Conservation (phyloP, 2,888 invertebrate species). For the Lysandra bellargus region DNA sequence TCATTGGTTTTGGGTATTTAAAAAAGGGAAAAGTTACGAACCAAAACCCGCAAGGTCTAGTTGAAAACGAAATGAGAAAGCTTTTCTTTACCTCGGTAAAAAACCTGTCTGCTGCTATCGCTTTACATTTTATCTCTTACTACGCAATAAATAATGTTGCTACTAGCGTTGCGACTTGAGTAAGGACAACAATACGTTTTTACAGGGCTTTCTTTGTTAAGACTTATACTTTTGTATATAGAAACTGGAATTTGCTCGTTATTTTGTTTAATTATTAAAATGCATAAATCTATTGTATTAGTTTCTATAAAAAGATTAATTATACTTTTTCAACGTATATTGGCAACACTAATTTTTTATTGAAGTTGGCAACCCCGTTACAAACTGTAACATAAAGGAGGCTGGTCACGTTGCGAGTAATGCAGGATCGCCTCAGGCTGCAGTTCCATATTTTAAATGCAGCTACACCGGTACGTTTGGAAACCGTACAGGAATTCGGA, state of each 20-base stretch:
- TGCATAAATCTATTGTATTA: no score
- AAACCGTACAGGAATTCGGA: background rate
- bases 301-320: background rate
- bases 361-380: background rate
- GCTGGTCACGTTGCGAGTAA: background rate
- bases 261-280: no score
- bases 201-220: background rate
- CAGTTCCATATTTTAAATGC: conserved; percentile 6
- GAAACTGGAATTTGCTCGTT: background rate
- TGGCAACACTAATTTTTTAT: background rate
- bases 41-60: background rate
- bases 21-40: background rate
- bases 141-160: background rate
- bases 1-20: no score
- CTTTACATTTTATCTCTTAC: background rate
- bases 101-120: background rate
- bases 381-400: background rate
- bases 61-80: background rate
- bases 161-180: background rate
- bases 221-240: background rate
- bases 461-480: background rate
- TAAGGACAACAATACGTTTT: background rate
- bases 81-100: background rate
- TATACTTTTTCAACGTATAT: background rate
- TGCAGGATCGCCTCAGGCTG: conserved; percentile 3